Evolutionary conservation across 2,113 vertebrate genomes (phyloP), one percentile per base, ranked within the genome.

Genomic region (Murina feae): DNA sequence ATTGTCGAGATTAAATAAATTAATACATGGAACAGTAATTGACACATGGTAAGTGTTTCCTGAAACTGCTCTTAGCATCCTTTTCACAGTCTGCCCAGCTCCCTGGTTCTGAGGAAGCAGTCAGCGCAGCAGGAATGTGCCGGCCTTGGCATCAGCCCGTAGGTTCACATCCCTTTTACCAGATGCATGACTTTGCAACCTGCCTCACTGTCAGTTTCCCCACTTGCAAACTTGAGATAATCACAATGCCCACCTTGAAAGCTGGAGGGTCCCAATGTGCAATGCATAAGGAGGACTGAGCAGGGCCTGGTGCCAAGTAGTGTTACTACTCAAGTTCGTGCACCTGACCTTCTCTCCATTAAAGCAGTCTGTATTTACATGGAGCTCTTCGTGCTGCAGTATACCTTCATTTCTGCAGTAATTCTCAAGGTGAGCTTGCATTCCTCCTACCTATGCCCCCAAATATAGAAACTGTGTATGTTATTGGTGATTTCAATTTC

Each of bases 1-100:
- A 25, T 37, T 35, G 53, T 66, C 42, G 80, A 63, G 53, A 83
- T 83, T 89, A 84, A 81, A 74, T 88, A 88, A 95, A 42, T 90
- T 68, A 69, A 72, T 86, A 87, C 42, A 8, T 16, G 72, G 42
- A 35, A 11, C 39, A 23, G 42, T 75, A 60, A 87, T 5, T 25
- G 66, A 86, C 83, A 42, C 47, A 55, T 28, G 51, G 9, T 32
- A 37, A 32, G 11, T 28, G 12, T n/a, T 75, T 69, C 83, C 83
- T 89, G 51, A 89, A 75, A 71, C 35, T 85, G 39, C 58, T 65
- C 9, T 21, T 44, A 49, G 30, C 37, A 37, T 17, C 12, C 3
- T 35, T 44, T 47, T 42, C 60, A 17, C 83, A 76, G 55, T 21
- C 3, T 2, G 10, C 6, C 49, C 0, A 2, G 10, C 60, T 35